Evolutionary conservation across 2,113 vertebrate genomes (phyloP), one percentile per base, ranked within the genome.

Genomic region (Pseudorasbora parva): DNA sequence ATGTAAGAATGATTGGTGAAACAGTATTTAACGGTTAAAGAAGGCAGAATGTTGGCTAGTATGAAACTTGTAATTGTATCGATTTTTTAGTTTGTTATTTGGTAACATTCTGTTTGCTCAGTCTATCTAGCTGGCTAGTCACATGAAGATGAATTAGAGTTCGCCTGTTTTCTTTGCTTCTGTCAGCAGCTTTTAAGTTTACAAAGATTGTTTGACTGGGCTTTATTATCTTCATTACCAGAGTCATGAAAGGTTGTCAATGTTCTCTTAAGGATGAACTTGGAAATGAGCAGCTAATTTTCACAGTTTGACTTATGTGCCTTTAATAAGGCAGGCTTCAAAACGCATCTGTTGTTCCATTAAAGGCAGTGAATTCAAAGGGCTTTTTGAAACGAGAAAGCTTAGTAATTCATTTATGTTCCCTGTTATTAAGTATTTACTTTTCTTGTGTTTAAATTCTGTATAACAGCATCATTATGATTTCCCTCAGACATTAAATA

Each of bases 381-480:
- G 30, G 64, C 17, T 25, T 27, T 72, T 71, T 73, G 23, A 84
- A 68, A 10, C 0, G 8, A n/a, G 10, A 49, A 80, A 62, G 71
- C 71, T 81, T 80, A 73, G 62, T 85, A 17, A 76, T 41, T 83
- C 14, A 62, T 79, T 73, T 59, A 80, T 80, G 78, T 51, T 72
- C n/a, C 15, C 14, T 25, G 4, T 85, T 57, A 25, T 62, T 21
- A 80, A 76, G 27, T 85, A 69, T 85, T 74, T 49, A 57, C 19
- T 71, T 79, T n/a, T 49, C 11, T 85, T 73, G 33, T 21, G 49
- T 47, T 85, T 60, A 74, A 76, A 76, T n/a, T 57, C 30, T 54
- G 49, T 11, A 74, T 30, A 21, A 54, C n/a, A 60, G n/a, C 4
- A 43, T 75, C 84, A 11, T 71, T 68, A 14, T 11, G 27, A 76